These are phyloP conservation scores for Drosophila eohydei DNA, from an alignment of 2,888 invertebrate species.

Conservation along the genomic window DNA sequence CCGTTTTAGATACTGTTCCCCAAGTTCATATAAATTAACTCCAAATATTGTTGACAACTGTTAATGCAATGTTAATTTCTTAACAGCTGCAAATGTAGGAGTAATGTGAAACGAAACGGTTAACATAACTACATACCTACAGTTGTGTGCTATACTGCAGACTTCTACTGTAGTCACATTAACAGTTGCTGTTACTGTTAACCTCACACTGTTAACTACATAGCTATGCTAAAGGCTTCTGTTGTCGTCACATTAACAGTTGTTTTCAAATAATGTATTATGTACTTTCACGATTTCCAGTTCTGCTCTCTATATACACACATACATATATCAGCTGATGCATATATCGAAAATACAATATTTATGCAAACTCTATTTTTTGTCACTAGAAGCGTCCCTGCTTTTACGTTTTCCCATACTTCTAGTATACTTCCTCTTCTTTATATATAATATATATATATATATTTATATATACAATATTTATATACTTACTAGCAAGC, in stretches of 20 bases:
- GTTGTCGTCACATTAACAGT: neutral
- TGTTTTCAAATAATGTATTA: neutral
- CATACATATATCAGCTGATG: constrained; percentile 38
- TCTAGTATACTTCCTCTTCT: constrained; percentile 47
- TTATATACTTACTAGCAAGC: constrained; percentile 76
- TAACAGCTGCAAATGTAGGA: neutral
- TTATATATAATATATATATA: constrained; percentile 31
- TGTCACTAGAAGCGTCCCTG: constrained; percentile 41
- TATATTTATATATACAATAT: constrained; percentile 46
- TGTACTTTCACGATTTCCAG: constrained; percentile 16
- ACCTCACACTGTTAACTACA: neutral
- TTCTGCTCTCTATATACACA: constrained; percentile 36
- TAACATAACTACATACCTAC: too few relatives aligned
- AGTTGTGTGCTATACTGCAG: too few relatives aligned
- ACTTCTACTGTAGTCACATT: too few relatives aligned
- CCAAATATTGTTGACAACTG: neutral
- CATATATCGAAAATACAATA: constrained; percentile 11
- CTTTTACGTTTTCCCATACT: constrained; percentile 31
- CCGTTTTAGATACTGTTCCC: neutral
- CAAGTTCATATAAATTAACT: neutral
- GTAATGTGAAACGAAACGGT: too few relatives aligned
- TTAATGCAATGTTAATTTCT: neutral
- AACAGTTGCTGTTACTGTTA: neutral
- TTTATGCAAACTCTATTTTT: constrained; percentile 35
- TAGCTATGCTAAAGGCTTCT: neutral